phyloP scores from a whole-genome alignment of 2,797 vertebrate genomes.

The Gallinago stenura region DNA sequence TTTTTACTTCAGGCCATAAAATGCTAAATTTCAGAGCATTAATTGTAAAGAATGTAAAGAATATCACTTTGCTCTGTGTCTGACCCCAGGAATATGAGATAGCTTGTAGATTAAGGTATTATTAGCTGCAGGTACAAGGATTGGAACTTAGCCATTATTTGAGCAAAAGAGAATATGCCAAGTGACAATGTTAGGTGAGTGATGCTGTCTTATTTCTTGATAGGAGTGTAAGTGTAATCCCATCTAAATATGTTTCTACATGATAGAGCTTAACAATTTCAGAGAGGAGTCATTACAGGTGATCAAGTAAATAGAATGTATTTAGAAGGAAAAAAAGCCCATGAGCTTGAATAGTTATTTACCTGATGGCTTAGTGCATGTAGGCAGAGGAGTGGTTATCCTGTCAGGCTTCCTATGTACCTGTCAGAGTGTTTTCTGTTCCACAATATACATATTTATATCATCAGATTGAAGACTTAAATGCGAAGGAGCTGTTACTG shows the following conservation, averaged over 20 bases:
- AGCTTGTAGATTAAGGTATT: background rate
- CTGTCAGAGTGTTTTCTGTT: conserved; percentile 39
- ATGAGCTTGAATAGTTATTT: background rate
- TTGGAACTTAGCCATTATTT: background rate
- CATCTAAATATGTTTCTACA: background rate
- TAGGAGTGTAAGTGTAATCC: background rate
- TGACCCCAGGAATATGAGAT: background rate
- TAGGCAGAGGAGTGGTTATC: conserved; percentile 43
- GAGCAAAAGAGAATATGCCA: background rate
- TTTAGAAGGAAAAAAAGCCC: conserved; percentile 8
- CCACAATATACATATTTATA: background rate
- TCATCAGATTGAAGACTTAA: background rate
- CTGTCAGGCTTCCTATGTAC: conserved; percentile 22
- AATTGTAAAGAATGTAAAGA: background rate
- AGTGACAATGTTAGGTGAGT: conserved; percentile 3
- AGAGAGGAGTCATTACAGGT: conserved; percentile 11
- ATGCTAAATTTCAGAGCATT: conserved; percentile 7
- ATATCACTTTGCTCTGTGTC: background rate
- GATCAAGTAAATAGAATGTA: conserved; percentile 10
- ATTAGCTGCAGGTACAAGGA: conserved; percentile 8
- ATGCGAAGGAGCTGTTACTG: background rate
- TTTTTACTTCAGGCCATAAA: background rate
- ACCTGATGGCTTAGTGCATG: background rate
- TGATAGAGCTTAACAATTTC: conserved; percentile 20
- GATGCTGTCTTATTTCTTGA: conserved; percentile 14